Conservation (phyloP, 2,797 vertebrate species). For the Lindbergichthys nudifrons region DNA sequence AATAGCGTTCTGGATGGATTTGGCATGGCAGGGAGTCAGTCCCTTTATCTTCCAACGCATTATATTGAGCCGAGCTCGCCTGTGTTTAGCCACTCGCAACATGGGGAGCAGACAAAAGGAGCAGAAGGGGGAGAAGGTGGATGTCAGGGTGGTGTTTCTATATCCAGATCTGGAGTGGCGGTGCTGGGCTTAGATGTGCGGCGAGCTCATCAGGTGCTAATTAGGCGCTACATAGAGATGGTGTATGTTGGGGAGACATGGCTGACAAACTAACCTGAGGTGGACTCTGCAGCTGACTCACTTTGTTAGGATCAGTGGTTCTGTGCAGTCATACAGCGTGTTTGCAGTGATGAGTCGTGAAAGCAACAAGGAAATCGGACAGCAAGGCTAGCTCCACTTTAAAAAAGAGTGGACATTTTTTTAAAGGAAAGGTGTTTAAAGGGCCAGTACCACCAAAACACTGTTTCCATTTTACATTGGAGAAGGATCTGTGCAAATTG, state of each 20-base stretch:
- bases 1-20: conserved; percentile 80
- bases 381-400: neutral
- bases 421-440: conserved; percentile 5
- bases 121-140: conserved; percentile 44
- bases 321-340: conserved; percentile 18
- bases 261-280: conserved; percentile 43
- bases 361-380: neutral
- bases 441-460: neutral
- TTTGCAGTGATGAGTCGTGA: conserved; percentile 14
- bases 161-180: conserved; percentile 37
- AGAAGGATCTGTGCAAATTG: neutral
- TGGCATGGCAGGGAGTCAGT: conserved; percentile 75
- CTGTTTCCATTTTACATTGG: neutral
- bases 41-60: conserved; percentile 75
- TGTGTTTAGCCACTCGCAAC: conserved; percentile 49
- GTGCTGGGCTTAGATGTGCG: conserved; percentile 32
- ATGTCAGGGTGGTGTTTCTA: conserved; percentile 56
- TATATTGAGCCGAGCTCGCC: conserved; percentile 70
- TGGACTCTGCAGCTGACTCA: conserved; percentile 56
- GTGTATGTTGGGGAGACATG: conserved; percentile 46
- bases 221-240: conserved; percentile 47
- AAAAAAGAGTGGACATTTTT: neutral
- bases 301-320: conserved; percentile 37
- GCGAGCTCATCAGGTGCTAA: conserved; percentile 44
- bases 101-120: conserved; percentile 64